phyloP scores from a whole-genome alignment of 35 echinoderm and acorn worm genomes.

The Chiridota heheva region DNA sequence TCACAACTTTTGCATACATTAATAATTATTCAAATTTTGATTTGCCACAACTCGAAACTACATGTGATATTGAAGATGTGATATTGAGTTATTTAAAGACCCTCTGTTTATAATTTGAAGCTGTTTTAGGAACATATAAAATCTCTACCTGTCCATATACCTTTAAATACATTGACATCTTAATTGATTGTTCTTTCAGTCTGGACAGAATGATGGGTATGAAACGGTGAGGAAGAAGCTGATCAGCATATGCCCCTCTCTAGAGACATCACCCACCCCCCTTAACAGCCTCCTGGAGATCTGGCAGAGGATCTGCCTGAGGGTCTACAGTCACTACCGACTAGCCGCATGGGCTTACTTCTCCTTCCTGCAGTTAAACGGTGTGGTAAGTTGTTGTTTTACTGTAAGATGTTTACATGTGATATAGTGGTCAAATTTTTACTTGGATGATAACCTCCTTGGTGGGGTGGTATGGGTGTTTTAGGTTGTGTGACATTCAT shows the following conservation, averaged over 20 bases:
- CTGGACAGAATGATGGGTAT: constrained; percentile 77
- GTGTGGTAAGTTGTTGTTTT: constrained; percentile 50
- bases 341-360: constrained; percentile 92
- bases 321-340: constrained; percentile 95
- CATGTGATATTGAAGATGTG: too few species aligned
- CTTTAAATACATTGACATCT: too few species aligned
- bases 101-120: background rate
- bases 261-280: constrained; percentile 43
- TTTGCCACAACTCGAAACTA: too few species aligned
- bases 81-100: background rate
- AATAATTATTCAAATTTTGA: too few species aligned
- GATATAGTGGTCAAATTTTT: too few species aligned
- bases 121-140: too few species aligned
- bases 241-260: constrained; percentile 55
- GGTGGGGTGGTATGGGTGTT: too few species aligned
- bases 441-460: too few species aligned
- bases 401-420: background rate
- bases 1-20: too few species aligned
- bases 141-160: too few species aligned
- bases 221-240: constrained; percentile 86
- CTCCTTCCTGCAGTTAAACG: constrained; percentile 83
- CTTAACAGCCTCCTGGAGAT: constrained; percentile 76
- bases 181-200: constrained; percentile 56
- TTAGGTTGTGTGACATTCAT: too few species aligned
- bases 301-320: constrained; percentile 78